A percentile compares a stretch with the other conserved stretches of the same genome.
phyloP scores from a whole-genome alignment of 2,797 vertebrate genomes.

The Halcyon badia region DNA sequence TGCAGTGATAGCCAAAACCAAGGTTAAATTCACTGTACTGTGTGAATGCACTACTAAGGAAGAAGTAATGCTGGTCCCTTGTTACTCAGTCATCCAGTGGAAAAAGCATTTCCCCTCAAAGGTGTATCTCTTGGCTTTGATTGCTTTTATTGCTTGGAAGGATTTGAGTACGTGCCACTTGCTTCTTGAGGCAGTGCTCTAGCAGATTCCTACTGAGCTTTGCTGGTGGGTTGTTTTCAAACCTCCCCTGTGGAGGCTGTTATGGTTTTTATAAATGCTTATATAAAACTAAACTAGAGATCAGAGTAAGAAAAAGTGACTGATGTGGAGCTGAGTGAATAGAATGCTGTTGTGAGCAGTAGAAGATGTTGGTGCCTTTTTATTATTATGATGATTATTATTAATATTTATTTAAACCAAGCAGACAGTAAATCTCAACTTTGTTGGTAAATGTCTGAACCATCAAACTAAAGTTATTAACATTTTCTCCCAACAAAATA shows the following conservation, averaged over 20 bases:
- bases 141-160: background rate
- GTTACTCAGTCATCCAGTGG: background rate
- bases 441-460: background rate
- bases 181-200: background rate
- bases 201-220: background rate
- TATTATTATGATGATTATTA: no score
- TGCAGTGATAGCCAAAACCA: background rate
- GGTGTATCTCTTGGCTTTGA: background rate
- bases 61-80: background rate
- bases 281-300: background rate
- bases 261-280: background rate
- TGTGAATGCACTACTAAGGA: background rate
- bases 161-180: background rate
- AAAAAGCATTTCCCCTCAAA: background rate
- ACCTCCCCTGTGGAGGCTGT: background rate
- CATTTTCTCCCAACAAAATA: background rate
- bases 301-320: background rate
- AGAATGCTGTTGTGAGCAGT: background rate
- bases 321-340: background rate
- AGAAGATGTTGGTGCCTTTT: background rate
- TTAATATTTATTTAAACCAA: background rate
- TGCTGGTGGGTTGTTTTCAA: background rate
- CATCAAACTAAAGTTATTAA: background rate
- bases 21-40: background rate
- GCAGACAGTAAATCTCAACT: background rate